These are phyloP conservation scores for Dolichallabes microphthalmus DNA, from an alignment of 2,113 vertebrate genomes.

Conservation along the genomic window DNA sequence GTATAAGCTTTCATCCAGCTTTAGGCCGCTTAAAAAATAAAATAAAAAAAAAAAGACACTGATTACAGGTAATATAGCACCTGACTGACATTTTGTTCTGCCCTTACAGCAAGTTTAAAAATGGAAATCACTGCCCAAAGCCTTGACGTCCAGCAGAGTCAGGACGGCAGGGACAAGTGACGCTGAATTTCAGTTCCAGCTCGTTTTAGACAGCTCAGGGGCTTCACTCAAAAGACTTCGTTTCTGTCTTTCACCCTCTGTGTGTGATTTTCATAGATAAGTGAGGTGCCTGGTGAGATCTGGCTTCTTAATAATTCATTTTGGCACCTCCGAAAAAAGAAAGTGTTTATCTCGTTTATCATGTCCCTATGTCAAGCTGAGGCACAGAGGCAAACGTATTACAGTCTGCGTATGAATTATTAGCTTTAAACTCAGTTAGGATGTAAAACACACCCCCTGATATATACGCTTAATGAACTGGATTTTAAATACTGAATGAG, in stretches of 20 bases:
- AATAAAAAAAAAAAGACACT: neutral
- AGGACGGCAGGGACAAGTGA: neutral
- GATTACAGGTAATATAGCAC: conserved; percentile 9
- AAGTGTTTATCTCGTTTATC: conserved; percentile 39
- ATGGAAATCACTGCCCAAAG: conserved; percentile 7
- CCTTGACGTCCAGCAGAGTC: conserved; percentile 10
- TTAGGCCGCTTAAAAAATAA: neutral
- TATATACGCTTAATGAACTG: neutral
- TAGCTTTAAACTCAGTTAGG: conserved; percentile 1
- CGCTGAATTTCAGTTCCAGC: neutral
- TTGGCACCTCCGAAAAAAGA: conserved; percentile 60
- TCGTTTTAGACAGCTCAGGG: conserved; percentile 12
- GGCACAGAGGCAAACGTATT: conserved; percentile 19
- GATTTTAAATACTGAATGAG: neutral
- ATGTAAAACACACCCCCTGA: neutral
- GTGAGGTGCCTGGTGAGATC: conserved; percentile 55
- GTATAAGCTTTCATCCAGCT: conserved; percentile 13
- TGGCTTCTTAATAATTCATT: conserved; percentile 68
- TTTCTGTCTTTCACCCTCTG: conserved; percentile 46
- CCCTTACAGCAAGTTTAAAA: neutral
- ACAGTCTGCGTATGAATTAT: conserved; percentile 25
- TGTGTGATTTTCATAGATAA: conserved; percentile 57
- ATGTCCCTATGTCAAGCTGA: conserved; percentile 14
- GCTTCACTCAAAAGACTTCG: conserved; percentile 56
- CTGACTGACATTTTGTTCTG: conserved; percentile 1